Evolutionary conservation across 2,113 vertebrate genomes (phyloP), one percentile per base, ranked within the genome.

Genomic region (Labrus mixtus): DNA sequence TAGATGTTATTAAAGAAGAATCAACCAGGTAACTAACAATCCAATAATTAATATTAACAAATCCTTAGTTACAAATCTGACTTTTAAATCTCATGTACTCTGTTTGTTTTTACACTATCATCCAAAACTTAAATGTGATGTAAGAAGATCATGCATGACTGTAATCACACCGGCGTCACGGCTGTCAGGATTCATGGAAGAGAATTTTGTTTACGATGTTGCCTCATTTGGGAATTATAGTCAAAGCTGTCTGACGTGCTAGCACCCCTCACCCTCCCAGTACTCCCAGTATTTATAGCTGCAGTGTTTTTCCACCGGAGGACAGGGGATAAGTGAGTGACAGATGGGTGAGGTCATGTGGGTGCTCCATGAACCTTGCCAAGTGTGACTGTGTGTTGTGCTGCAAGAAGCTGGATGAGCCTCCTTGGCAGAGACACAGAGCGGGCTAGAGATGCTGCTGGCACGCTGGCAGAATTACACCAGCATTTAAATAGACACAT

Each of bases 331-430:
- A 82, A 84, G 85, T 68, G 77, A 83, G 78, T 84, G 90, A 81
- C 90, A 92, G 92, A 88, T 91, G 92, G 86, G 87, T 87, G 89
- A 92, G 89, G 87, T 92, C 88, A 94, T 73, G 72, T 68, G 86
- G 50, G 56, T 70, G 75, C 68, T 70, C 33, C n/a, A 37, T 81
- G 73, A 75, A 85, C 79, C 77, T 69, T 74, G 78, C 89, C 79
- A 87, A 86, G 73, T 73, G 76, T 79, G 79, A 79, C 68, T 23
- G 68, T 76, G 62, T 75, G 67, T 70, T 82, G 72, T 61, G 66
- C 76, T 87, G 83, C 62, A 68, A 85, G 82, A 84, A 79, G 85
- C 82, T 83, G 66, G 68, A 80, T 66, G 68, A 39, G 73, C n/a
- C 84, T 72, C 29, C 77, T 77, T 90, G 76, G 85, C 77, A 83